Conservation (phyloP, 2,888 invertebrate genomes). For the Pristionchus fissidentatus region DNA sequence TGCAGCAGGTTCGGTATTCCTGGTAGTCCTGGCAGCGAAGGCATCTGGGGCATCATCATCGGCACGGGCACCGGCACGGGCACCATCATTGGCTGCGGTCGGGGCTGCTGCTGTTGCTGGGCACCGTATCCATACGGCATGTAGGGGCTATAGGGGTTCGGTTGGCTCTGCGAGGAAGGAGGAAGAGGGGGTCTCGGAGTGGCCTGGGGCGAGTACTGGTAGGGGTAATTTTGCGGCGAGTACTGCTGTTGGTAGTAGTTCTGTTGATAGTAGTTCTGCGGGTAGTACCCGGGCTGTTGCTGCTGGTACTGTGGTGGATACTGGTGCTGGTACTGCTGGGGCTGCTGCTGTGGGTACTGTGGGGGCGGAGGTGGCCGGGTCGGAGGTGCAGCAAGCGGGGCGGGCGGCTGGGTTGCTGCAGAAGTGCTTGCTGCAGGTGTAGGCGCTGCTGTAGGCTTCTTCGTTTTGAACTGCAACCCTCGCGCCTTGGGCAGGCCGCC, state of each 20-base stretch:
- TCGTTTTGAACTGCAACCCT: neutral
- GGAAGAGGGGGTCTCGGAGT: neutral
- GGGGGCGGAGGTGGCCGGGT: neutral
- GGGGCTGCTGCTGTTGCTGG: neutral
- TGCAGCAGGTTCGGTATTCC: slow-evolving; percentile 4
- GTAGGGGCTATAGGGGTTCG: slow-evolving; percentile 1
- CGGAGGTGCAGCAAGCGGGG: neutral
- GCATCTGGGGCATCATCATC: neutral
- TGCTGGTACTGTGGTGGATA: neutral
- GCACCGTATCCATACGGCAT: neutral
- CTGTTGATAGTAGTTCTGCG: neutral
- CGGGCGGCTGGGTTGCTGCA: neutral
- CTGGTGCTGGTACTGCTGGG: neutral
- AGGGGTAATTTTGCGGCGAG: slow-evolving; percentile 13
- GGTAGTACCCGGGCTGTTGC: neutral
- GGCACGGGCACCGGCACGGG: slow-evolving; percentile 38
- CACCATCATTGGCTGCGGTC: slow-evolving; percentile 27
- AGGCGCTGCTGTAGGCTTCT: slow-evolving; percentile 2
- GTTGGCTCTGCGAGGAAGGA: neutral
- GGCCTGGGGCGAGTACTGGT: neutral
- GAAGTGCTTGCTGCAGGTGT: neutral
- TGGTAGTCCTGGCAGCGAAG: neutral
- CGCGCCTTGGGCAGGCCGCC: neutral
- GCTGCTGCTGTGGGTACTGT: neutral
- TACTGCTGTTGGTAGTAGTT: neutral